Base-by-base conservation (phyloP, 2,888 invertebrate species). In the Heliothis peltigera region DNA sequence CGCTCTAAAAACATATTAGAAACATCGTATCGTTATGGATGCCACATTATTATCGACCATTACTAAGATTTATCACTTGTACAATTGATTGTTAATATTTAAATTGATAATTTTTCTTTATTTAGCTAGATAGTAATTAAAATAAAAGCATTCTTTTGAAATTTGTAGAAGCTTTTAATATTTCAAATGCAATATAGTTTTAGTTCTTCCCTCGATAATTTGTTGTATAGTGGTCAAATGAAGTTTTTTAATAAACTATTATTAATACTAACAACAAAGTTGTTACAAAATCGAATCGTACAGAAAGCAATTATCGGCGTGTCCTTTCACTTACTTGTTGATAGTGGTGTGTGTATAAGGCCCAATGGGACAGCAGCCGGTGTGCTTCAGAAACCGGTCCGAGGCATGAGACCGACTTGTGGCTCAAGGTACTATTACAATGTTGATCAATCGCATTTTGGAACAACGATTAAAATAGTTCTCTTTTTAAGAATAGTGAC, bases 1-100 rank as follows among this genome's bases (percentile, higher is more conserved):
- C 92, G 94, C 94, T 94, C 94, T 92, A 93, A 94, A 94, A 93
- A 93, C 92, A 90, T 91, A 92, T 91, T 90, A 90, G 92, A 92
- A 89, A 90, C 91, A 92, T 90, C 87, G 89, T 89, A 91, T 89
- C 87, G 87, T 88, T 90, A 91, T 90, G 88, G 88, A 91, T 88
- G 89, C 86, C 84, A 87, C 89, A 87, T 89, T 89, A 87, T 89
- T 86, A 89, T 87, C 83, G 79, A 71, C 85, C 83, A 84, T 82
- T 85, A 83, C 83, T 76, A 79, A 84, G 82, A 87, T 86, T 85
- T 84, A 83, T 84, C 66, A 79, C 77, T 65, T 78, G 60, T 60
- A 72, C 81, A 79, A 77, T 69, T 58, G 51, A 63, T 64, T 70
- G 64, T 70, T 75, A 51, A 28, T 28, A 28, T 28, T 53, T 65